Base-by-base conservation (phyloP, 2,888 invertebrate genomes). In the Eulithis prunata region DNA sequence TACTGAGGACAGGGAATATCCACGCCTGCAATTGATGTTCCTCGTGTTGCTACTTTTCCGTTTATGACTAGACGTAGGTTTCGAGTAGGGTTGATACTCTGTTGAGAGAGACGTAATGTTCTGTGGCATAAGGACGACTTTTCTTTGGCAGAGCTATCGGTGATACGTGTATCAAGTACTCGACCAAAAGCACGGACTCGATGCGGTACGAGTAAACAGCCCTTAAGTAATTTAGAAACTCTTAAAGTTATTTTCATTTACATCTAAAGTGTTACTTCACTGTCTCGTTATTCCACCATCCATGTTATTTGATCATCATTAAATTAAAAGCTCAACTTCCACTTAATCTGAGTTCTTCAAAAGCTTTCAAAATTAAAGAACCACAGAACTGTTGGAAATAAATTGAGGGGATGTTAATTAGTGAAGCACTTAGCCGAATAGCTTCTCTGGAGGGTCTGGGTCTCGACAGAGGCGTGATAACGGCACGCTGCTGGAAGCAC, bases 351-450 rank as follows among this genome's bases (percentile, higher is more conserved):
- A 63, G 60, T 64, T 63, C 62, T 64, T 71, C 74, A 70, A 66
- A 66, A 68, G 56, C 53, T 72, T 60, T 47, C 52, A 69, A 74
- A 77, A 71, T 72, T 74, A 77, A 74, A 77, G 71, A 75, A 71
- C 75, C 75, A 59, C 72, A 73, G 73, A 75, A 75, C 73, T 70
- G 69, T 74, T 69, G 57, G 59, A 64, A 70, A 77, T 76, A 74
- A 79, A 78, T 78, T 74, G 66, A 73, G 68, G 71, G 66, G 69
- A 78, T 78, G 78, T 79, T 81, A 80, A 83, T 82, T 80, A 80
- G 75, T 62, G 61, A 71, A 75, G 74, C 75, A 69, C 76, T 81
- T 78, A 75, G 72, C 72, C 69, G 75, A 79, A 81, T 77, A 73
- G 75, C 75, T 77, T 70, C 54, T 57, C 63, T 66, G 62, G 75